Base-by-base conservation (phyloP, 2,888 invertebrate species). In the Criorhina ranunculi region DNA sequence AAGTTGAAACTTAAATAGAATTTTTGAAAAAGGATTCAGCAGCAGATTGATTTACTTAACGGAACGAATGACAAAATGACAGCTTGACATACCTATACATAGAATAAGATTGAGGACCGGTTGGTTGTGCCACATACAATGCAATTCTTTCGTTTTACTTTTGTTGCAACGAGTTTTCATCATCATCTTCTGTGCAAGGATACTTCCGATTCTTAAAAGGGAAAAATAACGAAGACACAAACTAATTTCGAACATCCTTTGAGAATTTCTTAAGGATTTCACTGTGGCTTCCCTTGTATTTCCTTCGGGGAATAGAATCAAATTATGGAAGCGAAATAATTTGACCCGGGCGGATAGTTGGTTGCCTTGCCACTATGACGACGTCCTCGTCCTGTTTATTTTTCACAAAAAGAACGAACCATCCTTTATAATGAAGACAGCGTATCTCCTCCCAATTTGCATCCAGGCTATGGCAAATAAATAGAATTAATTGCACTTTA, bases 31-130 rank as follows among this genome's bases (percentile, higher is more conserved):
- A 77, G 55, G 37, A 42, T 4, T 11, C 62, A 24, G 29, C 62
- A 7, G 29, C 51, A 69, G 53, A 77, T 69, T 77, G 77, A 77
- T 77, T 77, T 66, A 76, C 33, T 59, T 67, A 37, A 9, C 19
- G 19, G 15, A 8, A 12, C 60, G 42, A 42, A 42, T 44, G 29
- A 64, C 51, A 35, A 62, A 51, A 51, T 53, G 62, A 46, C 75
- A 55, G 46, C 29, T 33, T 51, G 31, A 60, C 51, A 51, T 31
- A 29, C 19, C 11, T 31, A 24, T 29, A 44, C 11, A 8, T 59
- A 40, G 29, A 29, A n/a, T 9, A 37, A 12, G 40, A 31, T 46
- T 33, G 35, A 24, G n/a, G 35, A n/a, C 46, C 66, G 15, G 29
- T 24, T 37, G 51, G 42, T 40, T n/a, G 12, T 35, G 17, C 55